Evolutionary conservation across 2,888 invertebrate genomes (phyloP).

Genomic region (Euspilapteryx auroguttella): DNA sequence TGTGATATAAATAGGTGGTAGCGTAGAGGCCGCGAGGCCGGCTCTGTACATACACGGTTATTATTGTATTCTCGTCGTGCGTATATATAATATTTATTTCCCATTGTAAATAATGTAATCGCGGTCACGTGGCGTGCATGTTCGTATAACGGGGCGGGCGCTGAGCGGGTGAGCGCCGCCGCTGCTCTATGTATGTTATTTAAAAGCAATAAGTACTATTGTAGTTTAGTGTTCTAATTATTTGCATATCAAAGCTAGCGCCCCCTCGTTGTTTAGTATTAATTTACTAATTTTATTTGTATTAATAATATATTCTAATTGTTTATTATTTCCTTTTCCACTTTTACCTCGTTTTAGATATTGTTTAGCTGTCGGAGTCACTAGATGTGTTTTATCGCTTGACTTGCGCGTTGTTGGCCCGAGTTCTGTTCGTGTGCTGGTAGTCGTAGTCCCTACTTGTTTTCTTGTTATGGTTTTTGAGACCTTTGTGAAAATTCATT

Average conservation of each 20-base stretch:
- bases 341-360: constrained; percentile 45
- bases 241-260: constrained; percentile 11
- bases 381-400: constrained; percentile 24
- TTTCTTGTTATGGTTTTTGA: constrained; percentile 47
- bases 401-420: constrained; percentile 29
- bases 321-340: constrained; percentile 29
- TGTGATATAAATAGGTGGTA: constrained; percentile 28
- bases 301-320: constrained; percentile 39
- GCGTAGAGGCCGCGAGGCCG: constrained; percentile 16
- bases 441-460: constrained; percentile 37
- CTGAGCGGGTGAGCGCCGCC: no score
- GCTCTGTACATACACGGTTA: constrained; percentile 45
- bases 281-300: constrained; percentile 15
- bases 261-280: constrained; percentile 26
- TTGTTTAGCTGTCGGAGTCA: constrained; percentile 33
- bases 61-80: constrained; percentile 38
- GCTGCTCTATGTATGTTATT: no score
- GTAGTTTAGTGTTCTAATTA: no score
- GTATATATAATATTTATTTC: constrained; percentile 51
- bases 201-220: no score
- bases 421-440: constrained; percentile 50
- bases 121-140: background rate
- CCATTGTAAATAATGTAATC: constrained; percentile 52
- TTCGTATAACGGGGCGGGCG: constrained; percentile 6
- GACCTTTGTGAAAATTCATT: constrained; percentile 55